phyloP scores from a whole-genome alignment of 2,113 vertebrate species.

The Choloepus hoffmanni region DNA sequence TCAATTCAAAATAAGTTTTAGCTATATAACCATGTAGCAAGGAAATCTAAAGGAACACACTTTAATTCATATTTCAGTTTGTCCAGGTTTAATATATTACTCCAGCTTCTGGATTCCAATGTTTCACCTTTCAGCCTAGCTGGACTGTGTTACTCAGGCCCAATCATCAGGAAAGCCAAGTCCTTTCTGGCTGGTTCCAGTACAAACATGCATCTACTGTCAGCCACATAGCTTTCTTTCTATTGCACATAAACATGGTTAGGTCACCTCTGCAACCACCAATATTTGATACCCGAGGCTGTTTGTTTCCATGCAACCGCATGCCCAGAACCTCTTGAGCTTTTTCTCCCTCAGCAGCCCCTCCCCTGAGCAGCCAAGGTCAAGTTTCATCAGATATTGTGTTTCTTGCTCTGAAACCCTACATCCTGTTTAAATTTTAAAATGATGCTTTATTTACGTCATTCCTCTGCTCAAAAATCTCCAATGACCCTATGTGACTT shows the following conservation, averaged over 20 bases:
- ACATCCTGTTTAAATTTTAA: conserved; percentile 58
- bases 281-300: conserved; percentile 38
- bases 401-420: conserved; percentile 45
- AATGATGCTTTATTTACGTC: conserved; percentile 50
- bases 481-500: not conserved
- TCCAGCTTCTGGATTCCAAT: not conserved
- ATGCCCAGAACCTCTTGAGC: conserved; percentile 45
- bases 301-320: conserved; percentile 49
- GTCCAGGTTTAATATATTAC: not conserved
- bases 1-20: not conserved
- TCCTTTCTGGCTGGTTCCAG: conserved; percentile 36
- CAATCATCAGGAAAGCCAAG: not conserved
- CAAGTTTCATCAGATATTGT: conserved; percentile 55
- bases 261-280: conserved; percentile 49
- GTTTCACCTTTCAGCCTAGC: not conserved
- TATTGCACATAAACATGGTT: not conserved
- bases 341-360: not conserved
- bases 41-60: not conserved
- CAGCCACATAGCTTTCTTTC: not conserved
- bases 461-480: conserved; percentile 35
- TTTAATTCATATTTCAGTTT: conserved; percentile 9
- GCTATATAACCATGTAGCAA: not conserved
- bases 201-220: not conserved
- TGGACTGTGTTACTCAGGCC: not conserved
- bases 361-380: conserved; percentile 21